Conservation (phyloP, 64 coral and sea anemone species). For the Dendronephthya gigantea region DNA sequence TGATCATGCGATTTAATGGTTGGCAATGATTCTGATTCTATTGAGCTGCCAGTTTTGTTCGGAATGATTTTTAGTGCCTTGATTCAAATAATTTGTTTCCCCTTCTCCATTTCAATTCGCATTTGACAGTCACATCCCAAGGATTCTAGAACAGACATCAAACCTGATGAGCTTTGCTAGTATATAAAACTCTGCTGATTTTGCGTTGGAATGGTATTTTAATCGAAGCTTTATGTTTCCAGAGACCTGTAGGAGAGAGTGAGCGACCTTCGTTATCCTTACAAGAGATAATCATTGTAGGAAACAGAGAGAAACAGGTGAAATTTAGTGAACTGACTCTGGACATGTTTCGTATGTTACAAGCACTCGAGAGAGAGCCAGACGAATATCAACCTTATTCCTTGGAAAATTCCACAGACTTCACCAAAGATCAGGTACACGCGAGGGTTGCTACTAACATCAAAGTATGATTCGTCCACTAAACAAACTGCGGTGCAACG, state of each 20-base stretch:
- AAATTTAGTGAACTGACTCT: slow-evolving; percentile 94
- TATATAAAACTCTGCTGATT: neutral
- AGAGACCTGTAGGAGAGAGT: neutral
- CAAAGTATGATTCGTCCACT: too few relatives aligned
- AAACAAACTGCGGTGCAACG: too few relatives aligned
- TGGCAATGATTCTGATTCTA: neutral
- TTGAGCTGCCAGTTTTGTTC: neutral
- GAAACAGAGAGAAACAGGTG: slow-evolving; percentile 96
- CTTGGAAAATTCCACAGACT: slow-evolving; percentile 50
- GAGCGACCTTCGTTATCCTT: slow-evolving; percentile 34
- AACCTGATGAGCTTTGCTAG: neutral
- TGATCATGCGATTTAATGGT: too few relatives aligned
- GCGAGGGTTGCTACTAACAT: neutral
- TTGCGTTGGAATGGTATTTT: neutral
- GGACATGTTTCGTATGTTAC: slow-evolving; percentile 99
- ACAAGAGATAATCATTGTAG: slow-evolving; percentile 90
- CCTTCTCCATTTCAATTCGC: too few relatives aligned
- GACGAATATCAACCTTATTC: slow-evolving; percentile 54
- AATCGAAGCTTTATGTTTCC: neutral
- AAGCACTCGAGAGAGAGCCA: slow-evolving; percentile 84
- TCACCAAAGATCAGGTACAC: neutral
- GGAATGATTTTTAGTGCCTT: neutral
- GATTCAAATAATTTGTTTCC: too few relatives aligned
- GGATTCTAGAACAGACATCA: neutral
- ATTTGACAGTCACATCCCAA: neutral